Evolutionary conservation across 2,113 vertebrate species (phyloP), one percentile per base, ranked within the genome.

Genomic region (Lasiurus cinereus): DNA sequence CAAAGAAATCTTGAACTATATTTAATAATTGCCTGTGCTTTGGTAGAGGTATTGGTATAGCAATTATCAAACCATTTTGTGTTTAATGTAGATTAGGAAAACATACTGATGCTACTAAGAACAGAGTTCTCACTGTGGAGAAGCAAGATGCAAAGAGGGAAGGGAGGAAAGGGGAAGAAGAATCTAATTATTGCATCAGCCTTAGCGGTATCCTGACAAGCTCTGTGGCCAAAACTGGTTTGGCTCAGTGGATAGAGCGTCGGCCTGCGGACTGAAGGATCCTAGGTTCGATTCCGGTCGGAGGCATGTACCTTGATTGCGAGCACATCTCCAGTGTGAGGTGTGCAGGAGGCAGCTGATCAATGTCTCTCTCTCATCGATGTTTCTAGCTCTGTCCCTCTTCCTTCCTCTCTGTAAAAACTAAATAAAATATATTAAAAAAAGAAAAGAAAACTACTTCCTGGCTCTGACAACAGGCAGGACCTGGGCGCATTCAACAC

Each of bases 81-180:
- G 39, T 64, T 88, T 72, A 84, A 93, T 22, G n/a, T 27, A 54
- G 31, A 50, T 66, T 31, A 82, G 36, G 74, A 84, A 88, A 88
- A 82, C 39, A 36, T 4, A 83, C 10, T 14, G 46, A 66, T 13
- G 14, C 62, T 67, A 62, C 33, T 22, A 90, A 56, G 18, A 90
- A 92, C 11, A 59, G 78, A 39, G 12, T 59, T 59, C 72, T 83
- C 21, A 31, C 13, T 9, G 6, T n/a, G 29, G 76, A 50, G 18
- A 46, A 50, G 39, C 31, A 19, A 90, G 22, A 50, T 11, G 29
- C 7, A 39, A 52, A 76, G 7, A 50, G 3, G n/a, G 29, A 84
- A 82, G 7, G 7, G 22, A 46, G 8, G 22, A 74, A 74, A 59
- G 24, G 39, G 22, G 72, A 77, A 50, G 48, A 39, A 66, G 48